phyloP scores from a whole-genome alignment of 92 coral and sea anemone genomes.

The Epizoanthus scotinus region DNA sequence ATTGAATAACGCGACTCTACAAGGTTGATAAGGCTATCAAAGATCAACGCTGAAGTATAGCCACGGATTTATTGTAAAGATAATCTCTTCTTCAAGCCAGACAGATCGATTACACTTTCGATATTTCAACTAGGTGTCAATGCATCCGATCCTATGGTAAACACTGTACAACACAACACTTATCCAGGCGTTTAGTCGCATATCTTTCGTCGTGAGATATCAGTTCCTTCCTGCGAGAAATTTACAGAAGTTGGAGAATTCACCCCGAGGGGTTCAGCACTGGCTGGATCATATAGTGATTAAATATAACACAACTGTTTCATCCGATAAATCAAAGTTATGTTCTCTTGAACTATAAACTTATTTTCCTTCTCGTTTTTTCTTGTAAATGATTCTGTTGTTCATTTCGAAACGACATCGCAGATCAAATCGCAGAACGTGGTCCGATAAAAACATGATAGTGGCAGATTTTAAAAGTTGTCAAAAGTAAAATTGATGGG shows the following conservation, averaged over 20 bases:
- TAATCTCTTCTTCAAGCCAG: slow-evolving; percentile 29
- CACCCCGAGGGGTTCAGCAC: slow-evolving; percentile 32
- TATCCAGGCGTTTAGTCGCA: slow-evolving; percentile 3
- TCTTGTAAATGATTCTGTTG: too few relatives aligned
- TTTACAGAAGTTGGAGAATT: slow-evolving; percentile 23
- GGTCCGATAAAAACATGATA: not conserved
- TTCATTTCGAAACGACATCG: not conserved
- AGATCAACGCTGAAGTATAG: not conserved
- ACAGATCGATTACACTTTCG: slow-evolving; percentile 44
- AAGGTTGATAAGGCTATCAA: slow-evolving; percentile 10
- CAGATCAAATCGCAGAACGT: too few relatives aligned
- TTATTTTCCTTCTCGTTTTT: too few relatives aligned
- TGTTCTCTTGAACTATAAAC: too few relatives aligned
- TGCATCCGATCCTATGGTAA: slow-evolving; percentile 36
- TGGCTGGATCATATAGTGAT: too few relatives aligned
- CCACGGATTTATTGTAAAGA: slow-evolving; percentile 21
- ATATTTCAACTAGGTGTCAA: slow-evolving; percentile 48
- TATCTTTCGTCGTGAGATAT: slow-evolving; percentile 30
- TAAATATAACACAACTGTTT: not conserved
- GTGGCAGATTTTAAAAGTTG: slow-evolving; percentile 10
- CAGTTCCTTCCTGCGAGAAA: slow-evolving; percentile 41
- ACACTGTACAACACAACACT: slow-evolving; percentile 3
- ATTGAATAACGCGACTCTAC: not conserved
- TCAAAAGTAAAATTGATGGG: slow-evolving; percentile 10
- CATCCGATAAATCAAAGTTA: not conserved